Base-by-base conservation (phyloP, 2,888 invertebrate species). In the Caprella mutica region DNA sequence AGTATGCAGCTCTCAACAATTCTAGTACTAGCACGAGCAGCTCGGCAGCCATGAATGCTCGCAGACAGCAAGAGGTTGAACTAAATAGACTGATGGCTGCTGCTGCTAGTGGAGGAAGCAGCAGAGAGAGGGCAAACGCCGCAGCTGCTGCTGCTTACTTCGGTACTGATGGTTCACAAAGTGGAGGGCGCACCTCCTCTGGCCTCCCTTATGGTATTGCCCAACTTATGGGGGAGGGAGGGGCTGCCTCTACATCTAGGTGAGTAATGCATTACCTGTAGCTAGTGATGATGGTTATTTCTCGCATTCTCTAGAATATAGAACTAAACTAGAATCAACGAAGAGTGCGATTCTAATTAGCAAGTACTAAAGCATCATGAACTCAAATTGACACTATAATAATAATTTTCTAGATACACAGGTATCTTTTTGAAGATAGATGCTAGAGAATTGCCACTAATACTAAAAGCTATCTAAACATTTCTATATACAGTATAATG, bases 181-280 rank as follows among this genome's bases (percentile, higher is more conserved):
- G 44, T 19, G 27, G 29, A n/a, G 44, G 51, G 30, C 52, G 56
- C 30, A 24, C 46, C 21, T 21, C 48, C n/a, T 52, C 57, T n/a
- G 57, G 57, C 44, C 56, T 64, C 30, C 59, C 64, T 29, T 60
- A 64, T 23, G 64, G 64, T 44, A 64, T 64, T 23, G 64, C 64
- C 17, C 59, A 57, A 40, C 58, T 64, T 43, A 64, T 64, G 40
- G 59, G 59, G 6, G 64, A 64, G 54, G 58, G 55, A 29, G 52
- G 50, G 53, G 43, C 57, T 4, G 52, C 61, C 42, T 56, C 60
- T 33, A 48, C 35, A 55, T 29, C 46, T 17, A 46, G 46, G 46
- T 46, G 8, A 9, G 43, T 43, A 19, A 21, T 2, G 8, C 35
- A 35, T n/a, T n/a, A n/a, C 35, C 2, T 6, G 17, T 21, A 39